Evolutionary conservation across 2,888 invertebrate genomes (phyloP), one percentile per base, ranked within the genome.

Genomic region (Epistrophella euchroma): DNA sequence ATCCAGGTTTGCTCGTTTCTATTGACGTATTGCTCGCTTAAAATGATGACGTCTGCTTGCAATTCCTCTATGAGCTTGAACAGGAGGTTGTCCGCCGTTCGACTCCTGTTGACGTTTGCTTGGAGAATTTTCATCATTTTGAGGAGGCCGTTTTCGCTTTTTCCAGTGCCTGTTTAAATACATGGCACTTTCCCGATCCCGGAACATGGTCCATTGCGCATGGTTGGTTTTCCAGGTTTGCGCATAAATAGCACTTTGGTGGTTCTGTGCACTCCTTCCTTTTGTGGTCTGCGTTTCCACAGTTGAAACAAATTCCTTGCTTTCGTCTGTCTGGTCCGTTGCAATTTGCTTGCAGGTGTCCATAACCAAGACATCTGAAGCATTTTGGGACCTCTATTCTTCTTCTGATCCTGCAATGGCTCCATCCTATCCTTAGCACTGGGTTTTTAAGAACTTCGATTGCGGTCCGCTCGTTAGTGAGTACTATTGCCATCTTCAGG

Each of bases 361-460:
- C 64, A n/a, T 66, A 73, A 4, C 68, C 60, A 7, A 68, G 37
- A n/a, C 66, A 79, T 32, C 32, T 74, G 25, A 25, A 25, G 25
- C 25, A 25, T 25, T 25, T 25, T 25, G 25, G 25, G 4, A 25
- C 25, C 25, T 25, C 25, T 25, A 25, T 25, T 25, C 25, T 25
- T 4, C 25, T 25, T 25, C 25, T 25, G 25, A 25, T 25, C 25
- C 25, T 25, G 4, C 25, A 25, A 3, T 25, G 25, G 4, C 25
- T 25, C 25, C 25, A 25, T 25, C 25, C 25, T 25, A 25, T 4
- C 4, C 25, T 25, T 2, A 25, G 2, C 25, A 25, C 25, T 4
- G 25, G 25, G 4, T 25, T 25, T 25, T 25, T 25, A 3, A 25
- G 25, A 4, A 25, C 4, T 25, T 25, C 25, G 25, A 2, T 25